Evolutionary conservation across 1,140 invertebrate genomes (phyloP).

Genomic region (Drosophila ironensis): DNA sequence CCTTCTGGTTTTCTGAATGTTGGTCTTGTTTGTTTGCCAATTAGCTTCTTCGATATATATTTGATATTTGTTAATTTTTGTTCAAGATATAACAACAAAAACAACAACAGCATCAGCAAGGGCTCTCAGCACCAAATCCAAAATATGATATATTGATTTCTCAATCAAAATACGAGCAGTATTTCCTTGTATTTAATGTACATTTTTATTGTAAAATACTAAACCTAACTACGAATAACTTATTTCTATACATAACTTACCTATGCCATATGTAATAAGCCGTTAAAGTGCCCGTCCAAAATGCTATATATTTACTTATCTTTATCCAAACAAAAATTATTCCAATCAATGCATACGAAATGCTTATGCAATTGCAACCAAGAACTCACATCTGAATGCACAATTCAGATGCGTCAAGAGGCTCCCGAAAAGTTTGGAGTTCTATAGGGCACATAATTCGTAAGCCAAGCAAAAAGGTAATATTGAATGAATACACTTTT

Average conservation of each 20-base stretch:
- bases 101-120: constrained; percentile 72
- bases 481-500: constrained; percentile 37
- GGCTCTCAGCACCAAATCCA: constrained; percentile 60
- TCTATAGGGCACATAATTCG: background rate
- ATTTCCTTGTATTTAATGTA: constrained; percentile 46
- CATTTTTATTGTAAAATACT: constrained; percentile 58
- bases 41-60: constrained; percentile 59
- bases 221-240: constrained; percentile 24
- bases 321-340: constrained; percentile 15
- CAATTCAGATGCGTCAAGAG: constrained; percentile 15
- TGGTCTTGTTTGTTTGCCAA: constrained; percentile 70
- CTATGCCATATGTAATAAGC: constrained; percentile 24
- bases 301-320: constrained; percentile 26
- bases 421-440: background rate
- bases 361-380: constrained; percentile 28
- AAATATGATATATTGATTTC: constrained; percentile 14
- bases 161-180: constrained; percentile 36
- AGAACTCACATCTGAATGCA: constrained; percentile 16
- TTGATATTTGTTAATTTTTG: constrained; percentile 51
- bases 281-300: constrained; percentile 35
- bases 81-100: constrained; percentile 76
- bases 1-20: constrained; percentile 57
- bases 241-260: constrained; percentile 26
- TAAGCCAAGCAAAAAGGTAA: constrained; percentile 46
- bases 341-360: constrained; percentile 42